phyloP scores from a whole-genome alignment of 2,888 invertebrate species.

The Ceriagrion tenellum region DNA sequence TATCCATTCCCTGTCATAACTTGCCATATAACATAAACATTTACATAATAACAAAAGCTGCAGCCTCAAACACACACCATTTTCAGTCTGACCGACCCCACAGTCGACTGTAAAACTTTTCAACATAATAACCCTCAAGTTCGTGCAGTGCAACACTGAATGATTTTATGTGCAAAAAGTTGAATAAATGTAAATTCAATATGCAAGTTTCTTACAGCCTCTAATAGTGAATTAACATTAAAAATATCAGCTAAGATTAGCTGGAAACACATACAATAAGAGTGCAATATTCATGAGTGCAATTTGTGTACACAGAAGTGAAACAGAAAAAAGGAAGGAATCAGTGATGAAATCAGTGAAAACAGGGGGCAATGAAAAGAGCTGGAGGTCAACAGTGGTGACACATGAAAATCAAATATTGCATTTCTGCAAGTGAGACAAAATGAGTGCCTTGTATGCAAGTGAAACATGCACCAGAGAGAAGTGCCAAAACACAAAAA shows the following conservation, averaged over 20 bases:
- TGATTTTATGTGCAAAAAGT: background rate
- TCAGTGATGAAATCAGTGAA: background rate
- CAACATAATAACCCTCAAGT: background rate
- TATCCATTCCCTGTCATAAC: background rate
- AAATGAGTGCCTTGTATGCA: slow-evolving; percentile 11
- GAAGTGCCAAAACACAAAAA: slow-evolving; percentile 6
- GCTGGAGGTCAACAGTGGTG: background rate
- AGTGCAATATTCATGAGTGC: slow-evolving; percentile 42
- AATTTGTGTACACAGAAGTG: background rate
- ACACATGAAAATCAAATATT: background rate
- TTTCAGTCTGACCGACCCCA: background rate
- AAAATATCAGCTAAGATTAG: slow-evolving; percentile 4
- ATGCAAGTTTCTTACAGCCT: background rate
- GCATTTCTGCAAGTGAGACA: slow-evolving; percentile 7
- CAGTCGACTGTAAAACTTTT: background rate
- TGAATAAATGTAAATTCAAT: background rate
- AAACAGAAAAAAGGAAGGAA: background rate
- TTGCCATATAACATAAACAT: background rate
- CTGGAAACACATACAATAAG: background rate
- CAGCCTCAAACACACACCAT: background rate
- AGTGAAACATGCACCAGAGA: slow-evolving; percentile 17
- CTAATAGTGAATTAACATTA: background rate
- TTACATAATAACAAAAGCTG: background rate
- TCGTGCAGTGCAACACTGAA: background rate
- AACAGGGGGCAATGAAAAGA: background rate